A percentile compares a stretch with the other conserved stretches of the same genome.
Conservation (phyloP, 2,888 invertebrate species). For the Melikaiella ostensackeni region DNA sequence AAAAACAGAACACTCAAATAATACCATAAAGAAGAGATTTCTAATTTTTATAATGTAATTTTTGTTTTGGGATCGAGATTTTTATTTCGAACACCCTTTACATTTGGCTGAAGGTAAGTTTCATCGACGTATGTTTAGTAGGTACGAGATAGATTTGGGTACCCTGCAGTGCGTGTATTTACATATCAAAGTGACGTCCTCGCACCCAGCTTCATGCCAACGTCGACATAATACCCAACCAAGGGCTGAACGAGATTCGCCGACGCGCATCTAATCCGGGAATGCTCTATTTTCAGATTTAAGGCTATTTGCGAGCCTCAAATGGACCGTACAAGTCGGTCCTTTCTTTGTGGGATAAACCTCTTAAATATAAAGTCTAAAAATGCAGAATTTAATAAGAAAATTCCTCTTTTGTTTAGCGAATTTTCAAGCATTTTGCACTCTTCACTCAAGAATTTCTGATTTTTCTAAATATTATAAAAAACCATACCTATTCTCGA, state of each 20-base stretch:
- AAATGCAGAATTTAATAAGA: not conserved
- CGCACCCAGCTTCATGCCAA: conserved; percentile 49
- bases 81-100: conserved; percentile 26
- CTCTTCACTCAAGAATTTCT: no score
- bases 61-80: not conserved
- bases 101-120: conserved; percentile 14
- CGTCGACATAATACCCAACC: conserved; percentile 51
- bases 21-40: no score
- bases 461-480: no score
- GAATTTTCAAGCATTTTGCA: not conserved
- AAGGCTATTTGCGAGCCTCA: conserved; percentile 45
- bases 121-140: conserved; percentile 33
- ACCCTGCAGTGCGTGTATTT: conserved; percentile 73
- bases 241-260: conserved; percentile 46
- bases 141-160: conserved; percentile 51
- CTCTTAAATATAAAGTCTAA: not conserved
- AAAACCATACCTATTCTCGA: no score
- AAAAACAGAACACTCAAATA: no score
- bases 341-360: not conserved
- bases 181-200: conserved; percentile 75
- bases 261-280: conserved; percentile 53
- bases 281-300: conserved; percentile 59
- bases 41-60: conserved; percentile 5
- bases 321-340: conserved; percentile 16
- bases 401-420: not conserved